A percentile compares a stretch with the other conserved stretches of the same genome.
phyloP scores from a whole-genome alignment of 2,797 vertebrate genomes.

The Distichodus sexfasciatus region DNA sequence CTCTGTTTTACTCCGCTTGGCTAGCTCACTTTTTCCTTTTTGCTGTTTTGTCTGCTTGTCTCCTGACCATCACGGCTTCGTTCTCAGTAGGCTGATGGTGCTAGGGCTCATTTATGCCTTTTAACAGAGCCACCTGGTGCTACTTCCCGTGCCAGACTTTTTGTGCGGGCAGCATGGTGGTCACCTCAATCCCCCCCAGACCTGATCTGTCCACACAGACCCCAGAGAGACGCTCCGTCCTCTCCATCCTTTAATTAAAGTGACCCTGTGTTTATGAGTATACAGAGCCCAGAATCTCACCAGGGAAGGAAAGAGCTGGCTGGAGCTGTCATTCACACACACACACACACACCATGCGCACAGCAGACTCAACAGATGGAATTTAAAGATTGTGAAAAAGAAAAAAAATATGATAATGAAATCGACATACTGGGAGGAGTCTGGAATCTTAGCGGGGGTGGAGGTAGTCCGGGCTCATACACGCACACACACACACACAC shows the following conservation, averaged over 20 bases:
- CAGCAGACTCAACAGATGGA: conserved; percentile 54
- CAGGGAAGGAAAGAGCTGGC: conserved; percentile 23
- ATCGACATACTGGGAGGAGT: conserved; percentile 32
- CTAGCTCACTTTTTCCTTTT: no score
- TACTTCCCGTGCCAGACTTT: neutral
- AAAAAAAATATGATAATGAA: conserved; percentile 55
- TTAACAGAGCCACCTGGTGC: conserved; percentile 11
- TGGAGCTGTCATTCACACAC: conserved; percentile 19
- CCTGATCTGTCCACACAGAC: no score
- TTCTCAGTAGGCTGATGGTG: conserved; percentile 12
- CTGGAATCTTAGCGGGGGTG: no score
- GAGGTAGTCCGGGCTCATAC: neutral
- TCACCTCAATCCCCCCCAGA: no score
- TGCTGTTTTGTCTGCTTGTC: no score
- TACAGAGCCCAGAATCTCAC: conserved; percentile 43
- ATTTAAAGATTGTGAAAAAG: conserved; percentile 51
- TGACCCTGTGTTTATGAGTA: conserved; percentile 64
- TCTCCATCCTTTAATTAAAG: conserved; percentile 61
- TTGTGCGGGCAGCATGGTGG: neutral
- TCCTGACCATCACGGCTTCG: conserved; percentile 52
- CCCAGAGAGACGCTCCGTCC: neutral
- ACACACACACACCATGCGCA: conserved; percentile 28
- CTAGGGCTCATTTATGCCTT: conserved; percentile 21
- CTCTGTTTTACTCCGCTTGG: no score
- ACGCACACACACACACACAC: neutral